Base-by-base conservation (phyloP, 2,888 invertebrate genomes). In the Mesodorylaimus sp. region DNA sequence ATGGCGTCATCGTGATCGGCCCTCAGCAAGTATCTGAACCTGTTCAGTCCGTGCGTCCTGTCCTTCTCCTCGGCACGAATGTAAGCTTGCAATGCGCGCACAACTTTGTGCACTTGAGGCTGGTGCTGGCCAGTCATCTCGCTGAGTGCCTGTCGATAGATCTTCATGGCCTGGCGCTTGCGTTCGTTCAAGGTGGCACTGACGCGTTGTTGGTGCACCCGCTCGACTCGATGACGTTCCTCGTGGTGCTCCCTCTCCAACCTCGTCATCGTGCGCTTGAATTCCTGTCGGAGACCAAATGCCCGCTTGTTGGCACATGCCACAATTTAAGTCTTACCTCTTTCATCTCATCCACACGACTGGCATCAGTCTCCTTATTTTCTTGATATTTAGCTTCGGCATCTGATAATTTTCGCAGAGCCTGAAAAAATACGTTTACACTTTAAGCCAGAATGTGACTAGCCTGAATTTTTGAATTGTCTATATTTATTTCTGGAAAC, bases 371-470 rank as follows among this genome's bases (percentile, higher is more conserved):
- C 46, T 80, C 77, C 64, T 89, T 80, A 81, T 95, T 88, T 66
- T 89, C 86, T 68, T 89, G 88, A 69, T 95, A 95, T 56, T 87
- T 79, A 66, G 89, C 87, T 66, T 95, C 88, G 53, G 95, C 76
- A 68, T 89, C 88, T 48, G 87, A 86, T 95, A 95, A 97, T 68
- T 95, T 91, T 74, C 93, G 91, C 91, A 97, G 95, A 62, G 97
- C 89, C 73, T 78, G 37, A 36, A 53, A 36, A 13, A 48, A 10
- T 36, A 36, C 10, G 13, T 10, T 13, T 13, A 36, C 36, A n/a
- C 36, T n/a, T n/a, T n/a, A n/a, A n/a, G n/a, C n/a, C n/a, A n/a
- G n/a, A n/a, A n/a, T n/a, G n/a, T n/a, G n/a, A n/a, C n/a, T n/a
- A n/a, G n/a, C n/a, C n/a, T n/a, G n/a, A n/a, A n/a, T n/a, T n/a